These are phyloP conservation scores for Phoxinus phoxinus DNA, from an alignment of 2,113 vertebrate genomes.

Conservation along the genomic window DNA sequence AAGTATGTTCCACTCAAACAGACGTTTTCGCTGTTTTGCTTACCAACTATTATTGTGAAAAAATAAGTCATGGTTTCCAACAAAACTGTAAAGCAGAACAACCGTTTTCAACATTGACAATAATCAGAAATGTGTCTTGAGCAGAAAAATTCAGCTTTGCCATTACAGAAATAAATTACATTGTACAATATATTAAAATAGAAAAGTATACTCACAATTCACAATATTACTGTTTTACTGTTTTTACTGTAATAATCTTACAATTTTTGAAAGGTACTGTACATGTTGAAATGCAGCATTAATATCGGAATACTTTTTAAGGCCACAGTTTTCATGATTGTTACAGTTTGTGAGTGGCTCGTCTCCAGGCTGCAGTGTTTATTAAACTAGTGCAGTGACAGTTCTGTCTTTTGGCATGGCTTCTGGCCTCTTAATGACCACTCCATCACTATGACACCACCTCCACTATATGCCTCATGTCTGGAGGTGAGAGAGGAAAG, in stretches of 20 bases:
- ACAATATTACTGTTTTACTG: too few species aligned
- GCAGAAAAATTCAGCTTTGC: too few species aligned
- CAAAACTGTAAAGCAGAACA: too few species aligned
- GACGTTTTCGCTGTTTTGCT: neutral
- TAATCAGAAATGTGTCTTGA: too few species aligned
- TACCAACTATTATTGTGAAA: neutral
- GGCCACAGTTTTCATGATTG: neutral
- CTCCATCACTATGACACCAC: neutral
- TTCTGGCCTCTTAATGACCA: neutral
- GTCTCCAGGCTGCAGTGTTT: neutral
- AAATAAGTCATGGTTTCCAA: neutral
- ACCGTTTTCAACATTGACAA: too few species aligned
- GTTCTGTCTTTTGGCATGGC: neutral
- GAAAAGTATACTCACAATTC: too few species aligned
- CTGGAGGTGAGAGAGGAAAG: neutral
- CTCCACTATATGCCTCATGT: neutral
- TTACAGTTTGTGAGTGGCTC: neutral
- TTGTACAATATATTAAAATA: neutral
- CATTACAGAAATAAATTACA: too few species aligned
- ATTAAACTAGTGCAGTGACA: neutral
- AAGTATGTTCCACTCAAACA: neutral
- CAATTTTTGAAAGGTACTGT: too few species aligned
- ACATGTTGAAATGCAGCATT: neutral
- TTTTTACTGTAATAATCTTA: too few species aligned
- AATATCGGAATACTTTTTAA: neutral